phyloP scores from a whole-genome alignment of 1,140 invertebrate genomes.

The Lepidotrigona ventralis region DNA sequence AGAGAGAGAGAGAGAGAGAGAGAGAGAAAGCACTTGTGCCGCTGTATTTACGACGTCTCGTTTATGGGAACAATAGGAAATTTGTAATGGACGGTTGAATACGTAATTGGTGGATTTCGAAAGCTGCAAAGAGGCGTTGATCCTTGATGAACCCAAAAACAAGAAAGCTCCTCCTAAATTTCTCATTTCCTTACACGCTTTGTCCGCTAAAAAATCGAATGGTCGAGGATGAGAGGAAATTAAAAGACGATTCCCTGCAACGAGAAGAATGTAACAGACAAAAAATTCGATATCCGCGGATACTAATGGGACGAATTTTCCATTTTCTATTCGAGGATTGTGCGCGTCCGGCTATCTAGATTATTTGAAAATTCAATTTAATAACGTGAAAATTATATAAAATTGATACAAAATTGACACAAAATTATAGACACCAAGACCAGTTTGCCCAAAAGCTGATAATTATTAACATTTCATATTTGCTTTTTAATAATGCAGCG shows the following conservation, averaged over 20 bases:
- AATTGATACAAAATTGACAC: no score
- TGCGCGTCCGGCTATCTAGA: neutral
- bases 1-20: no score
- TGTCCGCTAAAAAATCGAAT: neutral
- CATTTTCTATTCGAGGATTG: slow-evolving; percentile 1
- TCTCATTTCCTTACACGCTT: neutral
- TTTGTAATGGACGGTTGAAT: slow-evolving; percentile 14
- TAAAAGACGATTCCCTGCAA: neutral
- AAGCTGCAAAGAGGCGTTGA: neutral
- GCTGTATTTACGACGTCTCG: slow-evolving; percentile 26
- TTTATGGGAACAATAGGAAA: slow-evolving; percentile 24
- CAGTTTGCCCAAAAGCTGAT: no score
- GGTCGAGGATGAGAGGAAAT: slow-evolving; percentile 1
- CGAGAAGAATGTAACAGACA: neutral
- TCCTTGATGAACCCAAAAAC: neutral
- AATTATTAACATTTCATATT: neutral
- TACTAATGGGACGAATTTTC: slow-evolving; percentile 5
- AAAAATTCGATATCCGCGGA: neutral
- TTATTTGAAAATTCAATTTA: slow-evolving; percentile 19
- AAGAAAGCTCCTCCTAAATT: neutral
- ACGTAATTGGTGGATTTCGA: neutral
- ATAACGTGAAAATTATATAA: neutral
- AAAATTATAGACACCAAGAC: neutral
- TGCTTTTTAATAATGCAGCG: neutral
- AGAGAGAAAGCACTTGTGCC: neutral